Conservation (phyloP, 2,797 vertebrate genomes). For the Molossus alvarezi region DNA sequence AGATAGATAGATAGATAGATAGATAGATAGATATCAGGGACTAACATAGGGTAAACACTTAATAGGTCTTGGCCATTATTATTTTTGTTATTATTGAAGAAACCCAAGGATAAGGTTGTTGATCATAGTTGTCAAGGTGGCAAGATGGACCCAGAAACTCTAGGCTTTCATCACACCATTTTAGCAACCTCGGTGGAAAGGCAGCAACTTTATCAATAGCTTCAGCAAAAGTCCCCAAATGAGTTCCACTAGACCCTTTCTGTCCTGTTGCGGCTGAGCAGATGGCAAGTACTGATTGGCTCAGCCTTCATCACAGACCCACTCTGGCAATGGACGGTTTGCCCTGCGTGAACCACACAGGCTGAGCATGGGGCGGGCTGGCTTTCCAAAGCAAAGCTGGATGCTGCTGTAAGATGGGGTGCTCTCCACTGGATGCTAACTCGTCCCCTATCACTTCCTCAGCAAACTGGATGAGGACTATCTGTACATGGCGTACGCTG, state of each 20-base stretch:
- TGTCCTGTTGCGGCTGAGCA: neutral
- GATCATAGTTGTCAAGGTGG: neutral
- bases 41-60: neutral
- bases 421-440: neutral
- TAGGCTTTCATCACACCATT: neutral
- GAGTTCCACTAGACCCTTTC: neutral
- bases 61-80: neutral
- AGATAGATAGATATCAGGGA: neutral
- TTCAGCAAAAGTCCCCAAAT: neutral
- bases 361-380: neutral
- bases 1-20: too few species aligned
- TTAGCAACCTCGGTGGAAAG: neutral
- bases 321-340: neutral
- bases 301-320: neutral
- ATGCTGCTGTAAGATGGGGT: neutral
- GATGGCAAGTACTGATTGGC: neutral
- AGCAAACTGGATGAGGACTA: slow-evolving; percentile 97
- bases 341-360: neutral
- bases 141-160: neutral
- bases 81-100: neutral
- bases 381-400: neutral
- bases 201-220: neutral
- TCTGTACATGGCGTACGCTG: slow-evolving; percentile 97
- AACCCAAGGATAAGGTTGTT: neutral
- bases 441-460: slow-evolving; percentile 70